Conservation (phyloP, 2,113 vertebrate genomes). For the Marcusenius ussheri region DNA sequence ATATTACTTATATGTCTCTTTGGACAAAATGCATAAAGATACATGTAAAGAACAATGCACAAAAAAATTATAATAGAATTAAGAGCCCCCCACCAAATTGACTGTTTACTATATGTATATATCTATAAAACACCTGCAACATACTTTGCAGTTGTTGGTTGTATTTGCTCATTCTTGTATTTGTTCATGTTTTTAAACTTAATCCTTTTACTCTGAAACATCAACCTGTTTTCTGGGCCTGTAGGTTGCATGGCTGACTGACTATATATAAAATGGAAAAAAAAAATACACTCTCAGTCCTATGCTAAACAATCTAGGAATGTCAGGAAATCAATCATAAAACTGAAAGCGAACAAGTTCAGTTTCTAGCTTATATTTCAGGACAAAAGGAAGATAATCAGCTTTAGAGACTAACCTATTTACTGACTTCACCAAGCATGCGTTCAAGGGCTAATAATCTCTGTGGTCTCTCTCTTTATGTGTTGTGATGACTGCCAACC, state of each 20-base stretch:
- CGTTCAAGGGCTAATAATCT: neutral
- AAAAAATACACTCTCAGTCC: neutral
- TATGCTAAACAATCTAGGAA: neutral
- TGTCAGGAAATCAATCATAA: conserved; percentile 8
- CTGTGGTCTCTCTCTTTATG: neutral
- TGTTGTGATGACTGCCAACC: neutral
- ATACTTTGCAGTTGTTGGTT: neutral
- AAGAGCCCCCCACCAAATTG: neutral
- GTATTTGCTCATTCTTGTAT: neutral
- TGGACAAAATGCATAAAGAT: neutral
- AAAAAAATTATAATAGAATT: neutral
- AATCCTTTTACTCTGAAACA: neutral
- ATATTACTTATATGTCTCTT: neutral
- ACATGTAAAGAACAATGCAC: neutral
- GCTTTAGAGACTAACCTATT: neutral
- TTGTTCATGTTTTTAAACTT: neutral
- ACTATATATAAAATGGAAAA: neutral
- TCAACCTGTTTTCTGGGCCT: neutral
- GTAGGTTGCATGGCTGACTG: neutral
- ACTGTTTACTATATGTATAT: neutral
- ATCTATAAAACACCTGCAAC: neutral
- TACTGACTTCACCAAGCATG: neutral
- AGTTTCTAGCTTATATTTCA: neutral
- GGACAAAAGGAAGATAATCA: neutral
- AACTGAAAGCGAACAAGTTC: neutral